Conservation (phyloP, 2,797 vertebrate genomes). For the Arctocebus calabarensis region DNA sequence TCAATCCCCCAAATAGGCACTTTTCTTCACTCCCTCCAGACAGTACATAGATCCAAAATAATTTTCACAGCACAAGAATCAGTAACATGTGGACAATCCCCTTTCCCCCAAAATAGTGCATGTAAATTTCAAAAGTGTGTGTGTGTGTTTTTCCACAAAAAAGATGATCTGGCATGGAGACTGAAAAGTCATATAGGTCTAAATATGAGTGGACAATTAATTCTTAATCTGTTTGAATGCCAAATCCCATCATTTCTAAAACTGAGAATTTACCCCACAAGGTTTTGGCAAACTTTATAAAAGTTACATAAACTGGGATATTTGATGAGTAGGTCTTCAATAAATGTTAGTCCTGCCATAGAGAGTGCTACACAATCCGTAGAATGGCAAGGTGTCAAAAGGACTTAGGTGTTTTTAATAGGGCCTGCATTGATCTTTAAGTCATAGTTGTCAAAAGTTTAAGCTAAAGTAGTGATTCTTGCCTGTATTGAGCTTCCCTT, state of each 20-base stretch:
- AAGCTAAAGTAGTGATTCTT: background rate
- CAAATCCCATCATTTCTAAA: background rate
- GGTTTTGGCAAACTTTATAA: background rate
- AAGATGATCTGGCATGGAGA: background rate
- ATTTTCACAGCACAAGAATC: background rate
- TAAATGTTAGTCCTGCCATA: background rate
- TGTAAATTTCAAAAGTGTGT: background rate
- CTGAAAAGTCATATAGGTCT: too few species aligned
- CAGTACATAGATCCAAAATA: background rate
- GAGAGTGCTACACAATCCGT: background rate
- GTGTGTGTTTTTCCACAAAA: background rate
- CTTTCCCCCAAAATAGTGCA: background rate
- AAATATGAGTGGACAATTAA: background rate
- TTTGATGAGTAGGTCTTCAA: background rate
- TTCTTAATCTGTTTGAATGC: background rate
- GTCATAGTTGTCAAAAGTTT: background rate
- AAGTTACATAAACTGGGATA: background rate
- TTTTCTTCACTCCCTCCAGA: background rate
- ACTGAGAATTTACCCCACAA: background rate
- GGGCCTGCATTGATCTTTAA: background rate
- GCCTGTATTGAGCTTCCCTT: background rate
- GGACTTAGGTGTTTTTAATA: background rate
- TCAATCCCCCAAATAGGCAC: background rate
- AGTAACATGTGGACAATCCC: background rate
- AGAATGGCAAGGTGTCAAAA: background rate